Conservation (phyloP, 2,888 invertebrate genomes). For the Platycheirus albimanus region DNA sequence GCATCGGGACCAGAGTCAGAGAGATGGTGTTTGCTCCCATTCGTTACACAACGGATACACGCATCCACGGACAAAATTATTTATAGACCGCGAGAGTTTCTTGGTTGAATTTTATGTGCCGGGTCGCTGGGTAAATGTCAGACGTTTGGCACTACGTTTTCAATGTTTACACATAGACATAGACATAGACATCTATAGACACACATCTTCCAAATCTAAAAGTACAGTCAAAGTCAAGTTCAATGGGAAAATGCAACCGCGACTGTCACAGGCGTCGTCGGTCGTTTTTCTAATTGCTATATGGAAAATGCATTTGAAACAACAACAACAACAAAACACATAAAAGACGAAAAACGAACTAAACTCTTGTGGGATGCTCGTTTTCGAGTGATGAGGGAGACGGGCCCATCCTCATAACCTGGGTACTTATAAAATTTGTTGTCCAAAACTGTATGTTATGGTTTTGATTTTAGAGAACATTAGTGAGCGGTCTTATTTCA, state of each 20-base stretch:
- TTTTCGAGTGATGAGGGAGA: slow-evolving; percentile 48
- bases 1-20: too few relatives aligned
- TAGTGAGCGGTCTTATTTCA: slow-evolving; percentile 28
- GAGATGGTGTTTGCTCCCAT: slow-evolving; percentile 73
- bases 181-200: too few relatives aligned
- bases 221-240: slow-evolving; percentile 75
- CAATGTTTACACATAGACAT: slow-evolving; percentile 67
- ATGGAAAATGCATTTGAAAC: slow-evolving; percentile 51
- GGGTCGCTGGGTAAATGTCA: slow-evolving; percentile 74
- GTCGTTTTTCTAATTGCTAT: slow-evolving; percentile 65
- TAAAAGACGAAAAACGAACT: not conserved
- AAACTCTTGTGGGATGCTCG: slow-evolving; percentile 20
- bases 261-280: slow-evolving; percentile 65
- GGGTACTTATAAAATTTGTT: slow-evolving; percentile 66
- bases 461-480: slow-evolving; percentile 12
- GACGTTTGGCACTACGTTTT: slow-evolving; percentile 70
- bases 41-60: slow-evolving; percentile 74
- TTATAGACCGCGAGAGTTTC: slow-evolving; percentile 68
- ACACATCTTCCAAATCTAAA: slow-evolving; percentile 61
- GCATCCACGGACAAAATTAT: slow-evolving; percentile 69
- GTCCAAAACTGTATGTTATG: slow-evolving; percentile 56
- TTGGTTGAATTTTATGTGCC: slow-evolving; percentile 60
- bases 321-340: not conserved
- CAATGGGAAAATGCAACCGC: slow-evolving; percentile 72
- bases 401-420: slow-evolving; percentile 60